phyloP scores from a whole-genome alignment of 2,888 invertebrate genomes.

The Chaetogeoica ovagalla region DNA sequence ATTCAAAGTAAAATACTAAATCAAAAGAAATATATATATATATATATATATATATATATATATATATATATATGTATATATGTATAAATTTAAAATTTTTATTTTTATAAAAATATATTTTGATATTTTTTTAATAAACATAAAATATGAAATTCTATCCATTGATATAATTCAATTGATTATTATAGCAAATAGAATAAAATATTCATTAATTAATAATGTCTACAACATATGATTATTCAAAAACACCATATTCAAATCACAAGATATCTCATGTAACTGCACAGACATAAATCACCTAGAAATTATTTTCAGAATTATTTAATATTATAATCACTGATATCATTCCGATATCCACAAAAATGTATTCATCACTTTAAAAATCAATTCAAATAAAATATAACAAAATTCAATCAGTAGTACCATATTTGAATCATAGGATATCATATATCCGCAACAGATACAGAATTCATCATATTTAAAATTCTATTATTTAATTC shows the following conservation, averaged over 20 bases:
- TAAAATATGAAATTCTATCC: no score
- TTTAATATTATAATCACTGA: background rate
- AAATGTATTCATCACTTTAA: constrained; percentile 28
- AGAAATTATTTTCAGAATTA: no score
- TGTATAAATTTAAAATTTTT: no score
- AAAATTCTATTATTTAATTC: background rate
- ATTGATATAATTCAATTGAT: no score
- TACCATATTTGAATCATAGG: constrained; percentile 14
- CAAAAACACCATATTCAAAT: constrained; percentile 12
- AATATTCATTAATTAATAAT: no score
- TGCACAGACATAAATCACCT: constrained; percentile 1
- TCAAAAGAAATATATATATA: no score
- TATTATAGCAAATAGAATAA: no score
- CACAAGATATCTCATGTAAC: constrained; percentile 9
- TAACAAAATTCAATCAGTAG: constrained; percentile 18
- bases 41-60: no score
- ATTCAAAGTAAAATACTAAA: background rate
- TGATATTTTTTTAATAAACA: no score
- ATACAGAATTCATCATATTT: background rate
- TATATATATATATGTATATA: no score
- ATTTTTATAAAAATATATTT: no score
- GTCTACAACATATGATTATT: background rate
- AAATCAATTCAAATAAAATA: background rate
- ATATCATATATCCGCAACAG: constrained; percentile 46
- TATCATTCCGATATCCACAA: constrained; percentile 45